Conservation (phyloP, 2,113 vertebrate genomes). For the Urocolius indicus region DNA sequence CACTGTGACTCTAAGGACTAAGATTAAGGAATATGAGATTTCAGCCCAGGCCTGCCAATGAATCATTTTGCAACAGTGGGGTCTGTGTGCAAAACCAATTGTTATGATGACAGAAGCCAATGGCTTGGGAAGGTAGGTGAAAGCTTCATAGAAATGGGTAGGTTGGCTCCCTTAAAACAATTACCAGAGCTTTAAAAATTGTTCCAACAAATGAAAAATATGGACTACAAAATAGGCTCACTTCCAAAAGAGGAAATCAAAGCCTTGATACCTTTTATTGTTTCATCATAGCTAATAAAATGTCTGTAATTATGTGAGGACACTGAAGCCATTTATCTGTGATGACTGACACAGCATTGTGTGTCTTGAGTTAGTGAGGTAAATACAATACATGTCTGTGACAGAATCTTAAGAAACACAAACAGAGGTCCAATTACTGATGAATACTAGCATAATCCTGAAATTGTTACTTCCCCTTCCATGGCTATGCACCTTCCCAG, state of each 20-base stretch:
- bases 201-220: slow-evolving; percentile 69
- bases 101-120: neutral
- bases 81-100: neutral
- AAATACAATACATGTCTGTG: slow-evolving; percentile 35
- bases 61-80: neutral
- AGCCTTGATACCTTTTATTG: slow-evolving; percentile 67
- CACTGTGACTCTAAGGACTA: neutral
- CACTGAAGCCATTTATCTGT: slow-evolving; percentile 64
- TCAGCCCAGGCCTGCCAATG: neutral
- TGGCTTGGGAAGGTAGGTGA: neutral
- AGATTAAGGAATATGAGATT: neutral
- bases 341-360: slow-evolving; percentile 67
- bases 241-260: slow-evolving; percentile 69
- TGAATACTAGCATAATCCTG: slow-evolving; percentile 12
- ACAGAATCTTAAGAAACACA: slow-evolving; percentile 34
- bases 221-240: slow-evolving; percentile 50
- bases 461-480: slow-evolving; percentile 8
- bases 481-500: neutral
- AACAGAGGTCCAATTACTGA: slow-evolving; percentile 36
- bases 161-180: slow-evolving; percentile 56
- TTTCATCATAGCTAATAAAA: slow-evolving; percentile 74
- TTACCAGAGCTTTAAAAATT: slow-evolving; percentile 36
- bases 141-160: slow-evolving; percentile 53
- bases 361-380: slow-evolving; percentile 58
- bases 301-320: slow-evolving; percentile 72